Percentiles rank a stretch among this genome's conserved stretches.
Conservation (phyloP, 2,113 vertebrate species). For the Solea senegalensis region DNA sequence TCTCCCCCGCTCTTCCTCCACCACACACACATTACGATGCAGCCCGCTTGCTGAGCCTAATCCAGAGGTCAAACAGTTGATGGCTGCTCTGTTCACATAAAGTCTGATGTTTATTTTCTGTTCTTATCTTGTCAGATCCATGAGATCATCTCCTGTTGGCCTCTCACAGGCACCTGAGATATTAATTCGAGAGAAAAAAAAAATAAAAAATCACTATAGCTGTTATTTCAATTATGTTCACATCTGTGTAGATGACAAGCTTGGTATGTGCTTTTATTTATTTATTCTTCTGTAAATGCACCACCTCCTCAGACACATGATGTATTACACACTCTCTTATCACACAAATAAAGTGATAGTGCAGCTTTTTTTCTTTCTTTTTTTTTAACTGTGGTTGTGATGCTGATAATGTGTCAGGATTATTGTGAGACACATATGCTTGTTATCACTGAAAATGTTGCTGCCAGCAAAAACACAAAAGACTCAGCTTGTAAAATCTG, state of each 20-base stretch:
- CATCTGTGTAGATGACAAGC: neutral
- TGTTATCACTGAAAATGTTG: no score
- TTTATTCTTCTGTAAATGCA: neutral
- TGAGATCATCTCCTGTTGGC: neutral
- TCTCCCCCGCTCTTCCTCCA: neutral
- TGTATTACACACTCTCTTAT: slow-evolving; percentile 4
- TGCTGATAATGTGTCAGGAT: no score
- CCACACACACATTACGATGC: neutral
- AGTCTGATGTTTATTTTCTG: slow-evolving; percentile 14
- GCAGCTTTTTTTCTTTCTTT: no score
- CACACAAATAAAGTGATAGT: no score
- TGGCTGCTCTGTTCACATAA: slow-evolving; percentile 4
- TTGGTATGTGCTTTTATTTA: neutral
- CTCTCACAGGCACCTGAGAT: neutral
- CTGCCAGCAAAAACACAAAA: no score
- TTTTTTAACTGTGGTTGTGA: no score
- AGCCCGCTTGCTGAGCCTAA: slow-evolving; percentile 4
- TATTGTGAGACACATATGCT: no score
- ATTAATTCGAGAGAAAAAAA: neutral
- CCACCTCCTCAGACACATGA: neutral
- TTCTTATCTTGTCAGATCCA: slow-evolving; percentile 7
- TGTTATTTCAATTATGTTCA: neutral
- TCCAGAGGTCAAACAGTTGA: slow-evolving; percentile 29
- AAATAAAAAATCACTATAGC: slow-evolving; percentile 20
- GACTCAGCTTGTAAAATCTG: no score